Evolutionary conservation across 2,888 invertebrate genomes (phyloP), one percentile per base, ranked within the genome.

Genomic region (Automeris io): DNA sequence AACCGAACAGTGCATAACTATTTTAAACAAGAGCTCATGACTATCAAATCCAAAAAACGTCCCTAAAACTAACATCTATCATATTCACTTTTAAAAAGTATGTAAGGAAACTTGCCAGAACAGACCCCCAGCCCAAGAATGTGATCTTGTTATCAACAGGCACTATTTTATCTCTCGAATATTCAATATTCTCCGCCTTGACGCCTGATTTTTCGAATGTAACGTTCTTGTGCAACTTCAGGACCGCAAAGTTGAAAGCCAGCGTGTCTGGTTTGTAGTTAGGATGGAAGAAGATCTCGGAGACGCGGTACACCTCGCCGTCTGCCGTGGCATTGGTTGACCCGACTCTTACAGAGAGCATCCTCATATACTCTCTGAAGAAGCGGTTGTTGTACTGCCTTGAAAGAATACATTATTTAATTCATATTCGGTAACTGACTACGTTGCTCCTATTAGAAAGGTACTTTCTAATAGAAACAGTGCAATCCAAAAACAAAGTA

Each of bases 381-480:
- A 83, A 83, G 2, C 85, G 66, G 47, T 85, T 86, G 60, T 83
- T 82, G 59, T 81, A 85, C 45, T 83, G 85, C 5, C 85, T 29
- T 13, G 19, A n/a, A n/a, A n/a, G n/a, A n/a, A n/a, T n/a, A n/a
- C n/a, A n/a, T n/a, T n/a, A n/a, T n/a, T n/a, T n/a, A n/a, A n/a
- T n/a, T n/a, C n/a, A n/a, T n/a, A n/a, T n/a, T n/a, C n/a, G n/a
- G n/a, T n/a, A n/a, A n/a, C n/a, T n/a, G n/a, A n/a, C n/a, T n/a
- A n/a, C n/a, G n/a, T n/a, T n/a, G n/a, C n/a, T n/a, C n/a, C n/a
- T n/a, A n/a, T n/a, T n/a, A n/a, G n/a, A n/a, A n/a, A n/a, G n/a
- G n/a, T n/a, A n/a, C n/a, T n/a, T n/a, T n/a, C n/a, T n/a, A n/a
- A n/a, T n/a, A n/a, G n/a, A n/a, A n/a, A n/a, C n/a, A n/a, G n/a